These are phyloP conservation scores for Drosophila pectinifera DNA, from an alignment of 1,140 invertebrate genomes.

Conservation along the genomic window DNA sequence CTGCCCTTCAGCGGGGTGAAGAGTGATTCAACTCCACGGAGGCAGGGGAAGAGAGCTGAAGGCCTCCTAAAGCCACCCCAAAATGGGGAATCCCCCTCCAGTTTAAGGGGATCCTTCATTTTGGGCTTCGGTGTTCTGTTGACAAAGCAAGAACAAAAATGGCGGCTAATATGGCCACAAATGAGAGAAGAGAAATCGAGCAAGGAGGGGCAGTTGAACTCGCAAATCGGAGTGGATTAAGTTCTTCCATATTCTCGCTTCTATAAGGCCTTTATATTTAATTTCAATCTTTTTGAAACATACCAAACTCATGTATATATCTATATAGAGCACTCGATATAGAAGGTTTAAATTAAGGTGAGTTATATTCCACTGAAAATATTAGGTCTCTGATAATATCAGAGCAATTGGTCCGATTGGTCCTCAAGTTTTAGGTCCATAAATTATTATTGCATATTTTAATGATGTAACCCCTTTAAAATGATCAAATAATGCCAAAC, in stretches of 20 bases:
- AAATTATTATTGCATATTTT: too few relatives aligned
- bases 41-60: neutral
- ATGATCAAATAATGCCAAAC: too few relatives aligned
- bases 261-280: too few relatives aligned
- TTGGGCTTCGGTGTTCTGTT: slow-evolving; percentile 54
- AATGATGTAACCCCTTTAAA: too few relatives aligned
- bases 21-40: neutral
- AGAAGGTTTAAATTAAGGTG: too few relatives aligned
- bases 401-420: too few relatives aligned
- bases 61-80: slow-evolving; percentile 38
- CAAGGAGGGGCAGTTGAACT: neutral
- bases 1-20: neutral
- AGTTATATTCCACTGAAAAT: neutral
- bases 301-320: too few relatives aligned
- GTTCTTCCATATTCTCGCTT: neutral
- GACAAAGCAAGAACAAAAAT: slow-evolving; percentile 79
- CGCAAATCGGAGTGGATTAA: neutral
- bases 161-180: slow-evolving; percentile 67
- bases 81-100: slow-evolving; percentile 8
- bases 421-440: too few relatives aligned
- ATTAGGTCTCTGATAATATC: too few relatives aligned
- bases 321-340: too few relatives aligned
- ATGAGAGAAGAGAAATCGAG: slow-evolving; percentile 1
- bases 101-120: slow-evolving; percentile 32
- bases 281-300: neutral